A percentile compares a stretch with the other conserved stretches of the same genome.
These are phyloP conservation scores for Varecia variegata DNA, from an alignment of 2,797 vertebrate species.

Conservation along the genomic window DNA sequence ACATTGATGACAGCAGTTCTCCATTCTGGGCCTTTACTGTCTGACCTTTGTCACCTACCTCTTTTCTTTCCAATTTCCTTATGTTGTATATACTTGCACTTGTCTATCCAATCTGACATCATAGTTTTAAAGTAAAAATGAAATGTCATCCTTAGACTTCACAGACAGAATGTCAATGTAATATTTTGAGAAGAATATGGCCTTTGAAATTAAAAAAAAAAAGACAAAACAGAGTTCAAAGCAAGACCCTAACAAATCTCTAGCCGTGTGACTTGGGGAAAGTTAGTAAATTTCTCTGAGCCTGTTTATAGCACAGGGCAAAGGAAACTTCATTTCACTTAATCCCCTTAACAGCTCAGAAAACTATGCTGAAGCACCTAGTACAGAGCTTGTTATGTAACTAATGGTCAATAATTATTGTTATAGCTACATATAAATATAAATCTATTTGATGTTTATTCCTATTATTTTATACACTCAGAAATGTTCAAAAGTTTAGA, in stretches of 20 bases:
- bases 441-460: neutral
- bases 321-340: neutral
- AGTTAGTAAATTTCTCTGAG: neutral
- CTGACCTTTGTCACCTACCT: neutral
- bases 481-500: neutral
- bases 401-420: neutral
- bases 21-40: neutral
- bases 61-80: neutral
- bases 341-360: neutral
- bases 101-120: neutral
- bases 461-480: neutral
- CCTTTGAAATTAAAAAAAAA: neutral
- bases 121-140: slow-evolving; percentile 49
- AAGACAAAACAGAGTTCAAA: slow-evolving; percentile 1
- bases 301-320: neutral
- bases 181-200: neutral
- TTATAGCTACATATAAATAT: neutral
- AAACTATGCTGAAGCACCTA: neutral
- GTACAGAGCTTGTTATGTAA: neutral
- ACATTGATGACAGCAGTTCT: neutral
- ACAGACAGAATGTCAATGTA: slow-evolving; percentile 26
- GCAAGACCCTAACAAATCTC: neutral
- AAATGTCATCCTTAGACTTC: neutral
- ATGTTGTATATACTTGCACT: neutral
- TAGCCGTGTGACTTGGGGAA: neutral